These are phyloP conservation scores for Alcedo quadribrachys DNA, from an alignment of 2,797 vertebrate species.

Conservation along the genomic window DNA sequence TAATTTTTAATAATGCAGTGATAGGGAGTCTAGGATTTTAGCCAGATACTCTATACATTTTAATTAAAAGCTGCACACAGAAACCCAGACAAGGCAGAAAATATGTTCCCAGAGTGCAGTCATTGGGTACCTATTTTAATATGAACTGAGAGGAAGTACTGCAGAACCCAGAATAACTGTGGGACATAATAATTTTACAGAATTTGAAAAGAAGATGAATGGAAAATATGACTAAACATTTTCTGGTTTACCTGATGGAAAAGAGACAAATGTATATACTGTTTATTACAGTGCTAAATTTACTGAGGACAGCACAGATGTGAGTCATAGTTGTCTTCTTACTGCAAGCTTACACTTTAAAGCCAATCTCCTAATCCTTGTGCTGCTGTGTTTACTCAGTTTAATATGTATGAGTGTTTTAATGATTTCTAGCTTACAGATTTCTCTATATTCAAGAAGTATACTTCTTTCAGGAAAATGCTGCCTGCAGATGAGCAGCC, in stretches of 20 bases:
- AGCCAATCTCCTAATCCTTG: not conserved
- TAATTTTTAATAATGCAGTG: not conserved
- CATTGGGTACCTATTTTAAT: not conserved
- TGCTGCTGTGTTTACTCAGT: not conserved
- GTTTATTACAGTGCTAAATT: not conserved
- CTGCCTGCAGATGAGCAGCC: not conserved
- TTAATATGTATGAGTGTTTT: conserved; percentile 2
- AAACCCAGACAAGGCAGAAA: not conserved
- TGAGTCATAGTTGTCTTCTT: not conserved
- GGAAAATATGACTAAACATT: not conserved
- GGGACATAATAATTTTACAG: not conserved
- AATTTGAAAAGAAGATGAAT: not conserved
- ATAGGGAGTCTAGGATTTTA: not conserved
- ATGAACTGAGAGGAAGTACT: not conserved
- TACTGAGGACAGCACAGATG: not conserved
- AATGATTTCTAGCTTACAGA: not conserved
- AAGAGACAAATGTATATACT: not conserved
- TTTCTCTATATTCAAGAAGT: not conserved
- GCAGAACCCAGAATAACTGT: not conserved
- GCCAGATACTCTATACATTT: not conserved
- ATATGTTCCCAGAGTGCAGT: not conserved
- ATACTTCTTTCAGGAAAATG: not conserved
- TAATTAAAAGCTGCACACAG: not conserved
- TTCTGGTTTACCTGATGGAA: not conserved
- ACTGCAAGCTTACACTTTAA: not conserved